Evolutionary conservation across 1,140 invertebrate genomes (phyloP), one percentile per base, ranked within the genome.

Genomic region (Drosophila busckii): DNA sequence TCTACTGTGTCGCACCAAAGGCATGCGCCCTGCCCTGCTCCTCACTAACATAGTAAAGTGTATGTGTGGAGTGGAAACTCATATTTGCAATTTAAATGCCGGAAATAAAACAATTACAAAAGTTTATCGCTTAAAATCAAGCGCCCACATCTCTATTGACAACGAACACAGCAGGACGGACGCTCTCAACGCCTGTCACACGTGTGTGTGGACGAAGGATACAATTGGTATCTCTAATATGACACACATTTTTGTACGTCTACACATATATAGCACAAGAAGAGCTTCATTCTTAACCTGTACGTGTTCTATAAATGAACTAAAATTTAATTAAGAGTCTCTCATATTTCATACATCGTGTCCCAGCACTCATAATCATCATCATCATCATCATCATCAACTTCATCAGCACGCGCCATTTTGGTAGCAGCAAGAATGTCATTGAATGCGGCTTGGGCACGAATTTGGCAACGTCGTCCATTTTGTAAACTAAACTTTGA

Each of bases 101-200:
- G 63, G 73, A 86, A 85, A 86, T 85, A 45, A 86, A 86, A 86
- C 84, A 86, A 86, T 86, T 86, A 86, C 78, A 66, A 70, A 69
- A 76, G 56, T 84, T 84, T 84, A 76, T 83, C 78, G 70, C 49
- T 23, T 62, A 65, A 75, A 71, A 80, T 80, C 73, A 80, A 62
- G 20, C 50, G 31, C 25, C 38, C 22, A 10, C 3, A 1, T 17
- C 8, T 10, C 9, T 7, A 29, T 5, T 7, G 10, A 20, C 25
- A 28, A 0, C 12, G 29, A 8, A 15, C 29, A 12, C 28, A 31
- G 8, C 19, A 31, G 29, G 15, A 17, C 16, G 16, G 32, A 13
- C 6, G 12, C 13, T n/a, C n/a, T n/a, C 13, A 19, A 1, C 32
- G 26, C 25, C 32, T 23, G 4, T n/a, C n/a, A n/a, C 50, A 65